Base-by-base conservation (phyloP, 2,797 vertebrate genomes). In the Melanotaenia pygmaea region DNA sequence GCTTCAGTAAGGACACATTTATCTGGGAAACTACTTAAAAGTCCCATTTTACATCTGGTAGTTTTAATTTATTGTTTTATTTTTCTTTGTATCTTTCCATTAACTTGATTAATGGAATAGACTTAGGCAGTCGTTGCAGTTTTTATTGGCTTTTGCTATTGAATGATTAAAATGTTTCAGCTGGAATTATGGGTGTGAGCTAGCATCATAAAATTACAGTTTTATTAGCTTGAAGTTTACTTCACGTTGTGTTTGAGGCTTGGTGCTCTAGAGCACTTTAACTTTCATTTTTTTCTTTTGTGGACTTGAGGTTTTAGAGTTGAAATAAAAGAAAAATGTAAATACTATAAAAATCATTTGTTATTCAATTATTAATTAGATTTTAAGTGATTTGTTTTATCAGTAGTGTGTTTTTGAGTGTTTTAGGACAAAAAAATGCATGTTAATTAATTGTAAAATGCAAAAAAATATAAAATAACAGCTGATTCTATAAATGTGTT, bases 391-490 rank as follows among this genome's bases (percentile, higher is more conserved):
- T 89, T 74, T 91, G 87, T 94, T 88, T 89, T 85, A 90, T 88
- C 34, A 71, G 85, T 89, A 87, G 92, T 75, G 81, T 88, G 87
- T 86, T 93, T 88, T 88, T 92, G 90, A 91, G 91, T 93, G 88
- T 94, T 87, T 88, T 90, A 91, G 91, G 73, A 74, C 81, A 86
- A 92, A 93, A 86, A 86, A 87, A 86, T 93, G 95, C 94, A 94
- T 95, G 94, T 92, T 76, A 82, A 93, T 93, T 93, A 95, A 93
- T 95, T 96, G 91, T 94, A 93, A 92, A 93, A 94, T 94, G 94
- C 94, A 95, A 96, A 96, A 95, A 85, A 92, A 92, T 86, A 94
- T 90, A 90, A 93, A 94, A 92, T 91, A 91, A 88, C 88, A 90
- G 78, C 90, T 92, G 89, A 94, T 93, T 94, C 89, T 94, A 91